These are phyloP conservation scores for Spheniscus mendiculus DNA, from an alignment of 2,113 vertebrate species.

Conservation along the genomic window DNA sequence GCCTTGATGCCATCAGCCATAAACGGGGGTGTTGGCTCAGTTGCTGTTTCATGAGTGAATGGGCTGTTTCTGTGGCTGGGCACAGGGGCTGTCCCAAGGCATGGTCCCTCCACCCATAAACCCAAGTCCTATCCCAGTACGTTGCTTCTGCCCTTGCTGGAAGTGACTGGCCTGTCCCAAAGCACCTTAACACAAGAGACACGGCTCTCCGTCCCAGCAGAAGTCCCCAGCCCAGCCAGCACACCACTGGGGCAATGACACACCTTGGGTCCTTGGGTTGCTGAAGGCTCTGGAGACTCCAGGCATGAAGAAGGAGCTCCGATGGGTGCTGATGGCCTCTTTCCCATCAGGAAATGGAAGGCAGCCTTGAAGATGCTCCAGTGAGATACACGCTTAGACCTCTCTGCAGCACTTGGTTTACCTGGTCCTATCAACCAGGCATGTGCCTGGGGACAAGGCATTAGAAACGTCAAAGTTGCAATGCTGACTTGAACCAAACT, in stretches of 20 bases:
- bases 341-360: neutral
- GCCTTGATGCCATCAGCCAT: neutral
- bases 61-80: neutral
- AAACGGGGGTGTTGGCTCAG: neutral
- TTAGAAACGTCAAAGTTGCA: neutral
- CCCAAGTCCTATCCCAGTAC: rapidly evolving
- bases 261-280: neutral
- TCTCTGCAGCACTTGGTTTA: neutral
- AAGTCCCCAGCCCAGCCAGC: neutral
- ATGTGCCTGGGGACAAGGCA: rapidly evolving
- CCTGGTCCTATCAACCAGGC: neutral
- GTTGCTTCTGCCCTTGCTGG: neutral
- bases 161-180: neutral
- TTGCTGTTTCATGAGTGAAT: neutral
- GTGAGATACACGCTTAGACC: neutral
- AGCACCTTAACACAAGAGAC: neutral
- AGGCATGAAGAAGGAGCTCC: neutral
- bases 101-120: neutral
- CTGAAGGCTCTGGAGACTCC: neutral
- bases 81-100: neutral
- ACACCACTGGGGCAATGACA: rapidly evolving
- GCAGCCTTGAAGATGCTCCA: neutral
- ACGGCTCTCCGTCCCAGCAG: neutral
- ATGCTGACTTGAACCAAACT: neutral
- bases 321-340: neutral